Conservation (phyloP, 2,888 invertebrate species). For the Sceliomorpha sp. region DNA sequence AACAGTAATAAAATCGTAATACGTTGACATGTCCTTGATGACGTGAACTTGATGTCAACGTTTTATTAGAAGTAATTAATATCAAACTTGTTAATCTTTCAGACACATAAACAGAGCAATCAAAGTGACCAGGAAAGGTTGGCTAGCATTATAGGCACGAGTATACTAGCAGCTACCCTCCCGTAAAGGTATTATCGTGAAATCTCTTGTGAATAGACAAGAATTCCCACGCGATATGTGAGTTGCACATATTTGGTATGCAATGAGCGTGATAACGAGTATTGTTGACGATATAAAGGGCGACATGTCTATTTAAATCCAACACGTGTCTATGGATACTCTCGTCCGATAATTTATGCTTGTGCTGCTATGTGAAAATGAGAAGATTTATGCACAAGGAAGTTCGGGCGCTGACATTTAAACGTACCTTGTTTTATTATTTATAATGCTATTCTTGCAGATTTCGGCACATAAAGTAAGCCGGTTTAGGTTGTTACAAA, state of each 20-base stretch:
- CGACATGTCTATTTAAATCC: slow-evolving; percentile 10
- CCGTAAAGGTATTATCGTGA: slow-evolving; percentile 5
- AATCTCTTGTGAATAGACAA: slow-evolving; percentile 15
- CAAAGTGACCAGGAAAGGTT: not conserved
- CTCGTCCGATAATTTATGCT: not conserved
- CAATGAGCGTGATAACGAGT: slow-evolving; percentile 8
- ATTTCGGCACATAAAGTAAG: too few species aligned
- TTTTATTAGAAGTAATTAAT: too few species aligned
- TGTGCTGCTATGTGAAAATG: slow-evolving; percentile 2
- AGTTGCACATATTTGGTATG: slow-evolving; percentile 5
- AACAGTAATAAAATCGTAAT: not conserved
- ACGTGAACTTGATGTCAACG: not conserved
- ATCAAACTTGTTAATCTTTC: slow-evolving; percentile 2
- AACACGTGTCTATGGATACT: not conserved
- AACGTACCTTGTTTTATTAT: too few species aligned
- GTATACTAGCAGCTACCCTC: not conserved
- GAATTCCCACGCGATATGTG: slow-evolving; percentile 22
- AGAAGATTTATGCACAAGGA: not conserved
- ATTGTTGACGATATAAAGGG: slow-evolving; percentile 5
- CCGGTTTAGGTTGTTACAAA: too few species aligned
- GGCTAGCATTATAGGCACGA: slow-evolving; percentile 1
- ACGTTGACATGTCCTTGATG: too few species aligned
- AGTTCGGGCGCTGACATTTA: not conserved
- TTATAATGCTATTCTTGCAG: too few species aligned
- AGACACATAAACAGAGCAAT: not conserved